Percentiles rank a stretch among this genome's conserved stretches.
Evolutionary conservation across 1,140 invertebrate species (phyloP).

Genomic region (Cardiocondyla obscurior): DNA sequence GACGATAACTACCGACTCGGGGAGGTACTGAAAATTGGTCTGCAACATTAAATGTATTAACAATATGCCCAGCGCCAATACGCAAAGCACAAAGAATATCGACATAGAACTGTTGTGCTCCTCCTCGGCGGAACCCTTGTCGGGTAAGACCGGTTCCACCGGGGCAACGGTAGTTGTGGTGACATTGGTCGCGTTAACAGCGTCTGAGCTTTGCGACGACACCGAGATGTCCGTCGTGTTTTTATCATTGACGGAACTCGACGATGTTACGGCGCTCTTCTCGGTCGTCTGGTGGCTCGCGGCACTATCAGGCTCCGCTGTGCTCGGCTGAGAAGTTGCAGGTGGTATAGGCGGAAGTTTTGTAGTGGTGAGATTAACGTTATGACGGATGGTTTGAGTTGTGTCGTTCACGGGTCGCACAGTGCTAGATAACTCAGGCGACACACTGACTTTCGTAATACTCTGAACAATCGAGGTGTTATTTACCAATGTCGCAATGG

Average conservation of each 20-base stretch:
- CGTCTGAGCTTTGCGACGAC: conserved; percentile 54
- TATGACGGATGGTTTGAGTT: not conserved
- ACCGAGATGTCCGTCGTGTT: conserved; percentile 53
- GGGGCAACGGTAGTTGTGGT: conserved; percentile 84
- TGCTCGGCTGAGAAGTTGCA: not conserved
- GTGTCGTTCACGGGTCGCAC: not conserved
- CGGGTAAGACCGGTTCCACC: conserved; percentile 89
- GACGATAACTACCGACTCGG: conserved; percentile 98
- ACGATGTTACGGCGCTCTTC: not conserved
- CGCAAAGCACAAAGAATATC: conserved; percentile 97
- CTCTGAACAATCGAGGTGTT: not conserved
- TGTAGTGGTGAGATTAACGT: not conserved
- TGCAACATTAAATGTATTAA: conserved; percentile 97
- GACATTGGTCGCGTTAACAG: conserved; percentile 78
- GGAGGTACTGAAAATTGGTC: conserved; percentile 97
- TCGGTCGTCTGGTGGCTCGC: conserved; percentile 44
- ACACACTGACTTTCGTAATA: not conserved
- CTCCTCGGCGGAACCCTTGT: conserved; percentile 95
- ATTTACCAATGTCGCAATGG: not conserved
- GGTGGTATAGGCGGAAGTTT: not conserved
- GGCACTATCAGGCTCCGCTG: conserved; percentile 12
- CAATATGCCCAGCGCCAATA: conserved; percentile 96
- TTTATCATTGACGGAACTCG: conserved; percentile 26
- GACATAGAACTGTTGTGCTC: conserved; percentile 98
- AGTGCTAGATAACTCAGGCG: not conserved